Percentiles rank a stretch among this genome's conserved stretches.
Conservation (phyloP, 2,113 vertebrate genomes). For the Cyrtonyx montezumae region DNA sequence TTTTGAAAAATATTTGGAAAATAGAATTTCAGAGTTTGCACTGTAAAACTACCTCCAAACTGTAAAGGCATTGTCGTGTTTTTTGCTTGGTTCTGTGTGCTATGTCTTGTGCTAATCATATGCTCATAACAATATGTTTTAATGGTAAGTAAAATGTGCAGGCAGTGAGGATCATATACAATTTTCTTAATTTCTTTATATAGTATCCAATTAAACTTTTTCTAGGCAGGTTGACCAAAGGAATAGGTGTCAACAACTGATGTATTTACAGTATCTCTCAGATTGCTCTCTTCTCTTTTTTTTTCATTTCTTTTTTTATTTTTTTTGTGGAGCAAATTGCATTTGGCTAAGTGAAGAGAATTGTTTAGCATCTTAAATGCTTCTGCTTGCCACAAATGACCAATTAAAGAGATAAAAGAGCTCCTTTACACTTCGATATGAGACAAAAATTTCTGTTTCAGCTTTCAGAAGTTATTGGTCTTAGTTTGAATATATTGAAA, state of each 20-base stretch:
- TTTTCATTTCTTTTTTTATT: not conserved
- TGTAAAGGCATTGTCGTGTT: not conserved
- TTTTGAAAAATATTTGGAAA: not conserved
- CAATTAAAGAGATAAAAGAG: conserved; percentile 36
- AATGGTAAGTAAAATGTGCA: not conserved
- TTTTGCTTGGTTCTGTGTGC: not conserved
- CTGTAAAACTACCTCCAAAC: not conserved
- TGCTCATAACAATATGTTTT: not conserved
- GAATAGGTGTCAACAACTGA: not conserved
- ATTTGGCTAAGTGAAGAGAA: conserved; percentile 28
- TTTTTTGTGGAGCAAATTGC: conserved; percentile 8
- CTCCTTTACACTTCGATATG: conserved; percentile 23
- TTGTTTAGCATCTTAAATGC: conserved; percentile 69
- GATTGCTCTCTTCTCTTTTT: not conserved
- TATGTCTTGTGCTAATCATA: not conserved
- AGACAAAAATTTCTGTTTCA: conserved; percentile 62
- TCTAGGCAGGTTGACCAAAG: not conserved
- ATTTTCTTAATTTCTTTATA: not conserved
- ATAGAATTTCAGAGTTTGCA: not conserved
- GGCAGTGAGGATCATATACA: not conserved
- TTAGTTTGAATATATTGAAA: conserved; percentile 49
- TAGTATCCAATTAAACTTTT: not conserved
- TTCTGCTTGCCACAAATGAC: not conserved
- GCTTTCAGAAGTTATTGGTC: conserved; percentile 69
- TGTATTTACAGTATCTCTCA: not conserved